phyloP scores from a whole-genome alignment of 2,888 invertebrate genomes.

The Aphelenchoides bicaudatus region DNA sequence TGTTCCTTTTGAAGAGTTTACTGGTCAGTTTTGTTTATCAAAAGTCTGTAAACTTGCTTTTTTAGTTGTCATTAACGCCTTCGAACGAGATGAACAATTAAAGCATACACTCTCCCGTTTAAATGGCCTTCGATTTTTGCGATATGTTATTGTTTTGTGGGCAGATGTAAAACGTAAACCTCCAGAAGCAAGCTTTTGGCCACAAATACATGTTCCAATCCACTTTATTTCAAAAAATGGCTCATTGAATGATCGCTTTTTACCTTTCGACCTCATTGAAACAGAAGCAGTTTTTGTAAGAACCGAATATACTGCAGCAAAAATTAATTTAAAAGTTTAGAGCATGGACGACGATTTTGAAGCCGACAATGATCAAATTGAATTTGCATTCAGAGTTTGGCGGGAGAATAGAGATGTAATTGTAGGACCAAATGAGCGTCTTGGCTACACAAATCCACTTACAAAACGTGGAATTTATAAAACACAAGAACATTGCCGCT shows the following conservation, averaged over 20 bases:
- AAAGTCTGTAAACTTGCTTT: background rate
- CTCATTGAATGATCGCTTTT: conserved; percentile 28
- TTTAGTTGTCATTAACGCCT: conserved; percentile 24
- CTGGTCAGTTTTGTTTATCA: conserved; percentile 11
- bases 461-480: background rate
- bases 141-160: conserved; percentile 26
- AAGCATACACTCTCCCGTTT: conserved; percentile 11
- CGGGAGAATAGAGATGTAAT: conserved; percentile 90
- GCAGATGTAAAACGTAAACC: conserved; percentile 20
- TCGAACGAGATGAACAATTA: conserved; percentile 25
- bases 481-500: conserved; percentile 70
- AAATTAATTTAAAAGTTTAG: too few species aligned
- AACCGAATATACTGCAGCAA: conserved; percentile 9
- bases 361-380: conserved; percentile 24
- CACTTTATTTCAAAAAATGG: conserved; percentile 20
- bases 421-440: conserved; percentile 72
- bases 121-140: conserved; percentile 21
- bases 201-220: conserved; percentile 27
- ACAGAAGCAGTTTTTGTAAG: conserved; percentile 31
- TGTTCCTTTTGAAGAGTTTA: conserved; percentile 17
- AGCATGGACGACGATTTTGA: conserved; percentile 32
- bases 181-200: conserved; percentile 18
- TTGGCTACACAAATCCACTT: conserved; percentile 19
- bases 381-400: conserved; percentile 75
- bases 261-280: conserved; percentile 25